A percentile compares a stretch with the other conserved stretches of the same genome.
phyloP scores from a whole-genome alignment of 2,113 vertebrate genomes.

The Lepus americanus region DNA sequence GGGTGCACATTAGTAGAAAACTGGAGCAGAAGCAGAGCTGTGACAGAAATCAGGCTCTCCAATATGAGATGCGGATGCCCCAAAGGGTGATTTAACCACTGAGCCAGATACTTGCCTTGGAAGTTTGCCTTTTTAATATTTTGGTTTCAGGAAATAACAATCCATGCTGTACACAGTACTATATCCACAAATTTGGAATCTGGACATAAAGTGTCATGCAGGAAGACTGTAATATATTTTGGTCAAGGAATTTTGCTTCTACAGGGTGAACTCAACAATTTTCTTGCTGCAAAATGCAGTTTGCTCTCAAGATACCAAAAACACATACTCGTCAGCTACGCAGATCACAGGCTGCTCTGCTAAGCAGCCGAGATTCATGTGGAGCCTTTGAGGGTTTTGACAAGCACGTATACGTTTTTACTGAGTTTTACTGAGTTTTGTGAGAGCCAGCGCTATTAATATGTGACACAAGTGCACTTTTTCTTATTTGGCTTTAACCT shows the following conservation, averaged over 20 bases:
- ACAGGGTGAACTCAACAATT: background rate
- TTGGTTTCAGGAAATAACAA: constrained; percentile 10
- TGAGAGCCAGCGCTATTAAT: background rate
- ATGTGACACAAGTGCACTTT: background rate
- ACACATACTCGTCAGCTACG: background rate
- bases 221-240: constrained; percentile 36
- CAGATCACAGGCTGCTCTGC: background rate
- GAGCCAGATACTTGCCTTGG: too few species aligned
- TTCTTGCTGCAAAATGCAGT: background rate
- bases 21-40: too few species aligned
- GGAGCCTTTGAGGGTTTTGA: background rate
- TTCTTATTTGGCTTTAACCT: background rate
- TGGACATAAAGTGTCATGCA: background rate
- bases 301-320: background rate
- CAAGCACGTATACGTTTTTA: background rate
- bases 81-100: too few species aligned
- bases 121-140: background rate
- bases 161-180: background rate
- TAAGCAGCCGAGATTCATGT: background rate
- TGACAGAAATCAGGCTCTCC: too few species aligned
- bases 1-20: too few species aligned
- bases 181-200: background rate
- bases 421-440: constrained; percentile 24
- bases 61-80: too few species aligned
- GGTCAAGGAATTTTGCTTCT: background rate